Evolutionary conservation across 2,113 vertebrate species (phyloP).

Genomic region (Mustela lutreola): DNA sequence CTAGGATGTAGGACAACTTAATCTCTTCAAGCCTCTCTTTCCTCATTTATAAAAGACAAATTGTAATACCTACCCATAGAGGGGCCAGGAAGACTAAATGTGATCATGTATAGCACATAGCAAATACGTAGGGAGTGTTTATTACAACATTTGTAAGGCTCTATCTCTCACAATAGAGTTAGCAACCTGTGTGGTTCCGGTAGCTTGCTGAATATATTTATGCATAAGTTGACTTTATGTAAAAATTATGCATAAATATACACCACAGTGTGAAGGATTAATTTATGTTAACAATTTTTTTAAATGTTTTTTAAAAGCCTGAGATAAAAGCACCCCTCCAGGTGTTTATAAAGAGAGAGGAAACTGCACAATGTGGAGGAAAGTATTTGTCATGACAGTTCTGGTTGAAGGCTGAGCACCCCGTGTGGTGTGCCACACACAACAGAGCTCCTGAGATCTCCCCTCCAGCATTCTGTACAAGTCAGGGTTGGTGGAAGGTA

Average conservation of each 20-base stretch:
- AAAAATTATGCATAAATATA: background rate
- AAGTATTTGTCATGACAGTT: background rate
- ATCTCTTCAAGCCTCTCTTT: background rate
- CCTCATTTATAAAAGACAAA: background rate
- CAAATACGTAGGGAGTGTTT: background rate
- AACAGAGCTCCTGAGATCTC: background rate
- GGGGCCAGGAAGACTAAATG: background rate
- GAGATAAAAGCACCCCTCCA: background rate
- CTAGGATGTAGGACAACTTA: background rate
- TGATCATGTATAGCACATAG: too few relatives aligned
- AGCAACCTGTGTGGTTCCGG: background rate
- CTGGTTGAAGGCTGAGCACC: background rate
- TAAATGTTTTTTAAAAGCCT: background rate
- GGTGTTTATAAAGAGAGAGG: background rate
- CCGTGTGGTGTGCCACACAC: accelerated
- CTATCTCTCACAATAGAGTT: background rate
- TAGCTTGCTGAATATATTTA: background rate
- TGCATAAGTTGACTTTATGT: background rate
- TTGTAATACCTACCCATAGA: background rate
- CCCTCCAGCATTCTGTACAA: background rate
- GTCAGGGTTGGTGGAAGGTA: background rate
- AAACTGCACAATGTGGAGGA: background rate
- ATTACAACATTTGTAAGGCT: background rate
- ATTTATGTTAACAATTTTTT: background rate
- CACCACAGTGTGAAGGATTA: background rate